phyloP scores from a whole-genome alignment of 2,888 invertebrate species.

The Belgica antarctica region DNA sequence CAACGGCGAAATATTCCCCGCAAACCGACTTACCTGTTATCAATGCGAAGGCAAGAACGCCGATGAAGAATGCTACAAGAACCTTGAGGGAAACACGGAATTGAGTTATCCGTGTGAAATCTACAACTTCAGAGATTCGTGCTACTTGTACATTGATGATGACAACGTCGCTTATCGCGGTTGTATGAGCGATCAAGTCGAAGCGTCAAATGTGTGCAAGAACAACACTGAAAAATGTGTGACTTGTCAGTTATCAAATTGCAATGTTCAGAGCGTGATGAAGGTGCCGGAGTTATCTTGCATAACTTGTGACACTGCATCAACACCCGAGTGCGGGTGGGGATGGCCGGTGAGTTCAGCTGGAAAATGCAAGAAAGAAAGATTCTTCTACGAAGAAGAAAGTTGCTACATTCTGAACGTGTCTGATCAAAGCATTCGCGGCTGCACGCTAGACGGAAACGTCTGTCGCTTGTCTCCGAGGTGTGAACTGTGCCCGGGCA shows the following conservation, averaged over 20 bases:
- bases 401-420: not conserved
- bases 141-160: slow-evolving; percentile 18
- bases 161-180: slow-evolving; percentile 10
- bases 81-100: not conserved
- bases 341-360: slow-evolving; percentile 1
- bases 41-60: not conserved
- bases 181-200: not conserved
- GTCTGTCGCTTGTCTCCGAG: not conserved
- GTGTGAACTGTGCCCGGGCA: not conserved
- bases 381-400: slow-evolving; percentile 24
- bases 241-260: slow-evolving; percentile 25
- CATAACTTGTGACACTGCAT: slow-evolving; percentile 23
- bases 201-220: not conserved
- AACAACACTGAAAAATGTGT: not conserved
- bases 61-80: not conserved
- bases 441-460: slow-evolving; percentile 28
- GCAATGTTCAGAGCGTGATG: slow-evolving; percentile 13
- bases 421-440: slow-evolving; percentile 6
- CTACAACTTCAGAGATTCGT: slow-evolving; percentile 33
- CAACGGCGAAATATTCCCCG: slow-evolving; percentile 33
- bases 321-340: slow-evolving; percentile 4
- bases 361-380: not conserved
- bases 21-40: slow-evolving; percentile 18
- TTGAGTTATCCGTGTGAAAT: slow-evolving; percentile 25
- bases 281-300: slow-evolving; percentile 2